Conservation (phyloP, 2,888 invertebrate species). For the Lathronympha strigana region DNA sequence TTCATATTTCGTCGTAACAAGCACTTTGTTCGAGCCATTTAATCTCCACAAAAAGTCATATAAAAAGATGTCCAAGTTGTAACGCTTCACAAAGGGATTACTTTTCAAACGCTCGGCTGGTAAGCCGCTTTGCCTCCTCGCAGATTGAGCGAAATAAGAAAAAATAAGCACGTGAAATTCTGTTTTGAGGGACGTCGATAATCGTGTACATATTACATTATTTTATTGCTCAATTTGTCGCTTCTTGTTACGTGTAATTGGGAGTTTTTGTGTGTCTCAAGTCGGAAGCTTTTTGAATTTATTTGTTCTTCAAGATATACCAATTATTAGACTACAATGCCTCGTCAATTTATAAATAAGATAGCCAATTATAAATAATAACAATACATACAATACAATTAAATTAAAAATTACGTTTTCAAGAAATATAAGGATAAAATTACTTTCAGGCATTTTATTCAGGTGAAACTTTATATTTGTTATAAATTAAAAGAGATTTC, state of each 20-base stretch:
- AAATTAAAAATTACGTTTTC: too few species aligned
- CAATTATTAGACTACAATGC: too few species aligned
- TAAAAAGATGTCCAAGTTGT: slow-evolving; percentile 35
- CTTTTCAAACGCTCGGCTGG: slow-evolving; percentile 61
- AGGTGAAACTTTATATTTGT: too few species aligned
- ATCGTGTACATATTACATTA: slow-evolving; percentile 35
- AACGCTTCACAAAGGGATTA: slow-evolving; percentile 53
- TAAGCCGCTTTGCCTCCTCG: slow-evolving; percentile 62
- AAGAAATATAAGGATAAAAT: too few species aligned
- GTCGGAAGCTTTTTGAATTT: background rate
- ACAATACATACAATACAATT: too few species aligned
- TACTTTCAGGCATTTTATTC: too few species aligned
- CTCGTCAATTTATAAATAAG: too few species aligned
- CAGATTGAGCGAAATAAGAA: slow-evolving; percentile 60
- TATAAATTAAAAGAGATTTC: too few species aligned
- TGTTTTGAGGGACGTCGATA: slow-evolving; percentile 18
- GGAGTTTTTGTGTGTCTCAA: background rate
- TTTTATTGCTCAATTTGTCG: slow-evolving; percentile 26
- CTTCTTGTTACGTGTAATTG: slow-evolving; percentile 24
- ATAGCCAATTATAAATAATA: too few species aligned
- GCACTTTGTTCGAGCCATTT: slow-evolving; percentile 38
- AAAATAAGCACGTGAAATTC: slow-evolving; percentile 30
- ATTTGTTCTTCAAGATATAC: too few species aligned
- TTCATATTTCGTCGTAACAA: slow-evolving; percentile 35
- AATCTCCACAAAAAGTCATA: slow-evolving; percentile 39